Evolutionary conservation across 2,113 vertebrate species (phyloP).

Genomic region (Struthio camelus): DNA sequence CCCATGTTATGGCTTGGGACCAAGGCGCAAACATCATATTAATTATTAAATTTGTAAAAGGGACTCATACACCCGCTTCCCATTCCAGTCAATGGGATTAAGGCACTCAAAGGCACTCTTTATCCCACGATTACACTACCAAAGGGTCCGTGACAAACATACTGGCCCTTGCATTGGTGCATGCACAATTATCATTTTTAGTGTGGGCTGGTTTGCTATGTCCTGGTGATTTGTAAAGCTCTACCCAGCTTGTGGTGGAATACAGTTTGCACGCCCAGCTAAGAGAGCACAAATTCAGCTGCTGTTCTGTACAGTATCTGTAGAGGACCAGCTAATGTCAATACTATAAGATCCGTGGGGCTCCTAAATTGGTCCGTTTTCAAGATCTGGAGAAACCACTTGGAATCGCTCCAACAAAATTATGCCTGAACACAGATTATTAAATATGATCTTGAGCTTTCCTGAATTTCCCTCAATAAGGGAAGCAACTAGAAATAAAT

Average conservation of each 20-base stretch:
- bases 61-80: background rate
- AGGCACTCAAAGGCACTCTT: background rate
- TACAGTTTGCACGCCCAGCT: background rate
- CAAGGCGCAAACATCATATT: background rate
- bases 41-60: background rate
- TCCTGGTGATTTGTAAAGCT: background rate
- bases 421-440: background rate
- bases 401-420: background rate
- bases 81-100: background rate
- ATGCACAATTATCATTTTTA: background rate
- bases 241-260: background rate
- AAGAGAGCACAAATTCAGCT: background rate
- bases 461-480: background rate
- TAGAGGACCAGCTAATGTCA: background rate
- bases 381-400: background rate
- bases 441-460: background rate
- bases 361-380: background rate
- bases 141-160: background rate
- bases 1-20: no score
- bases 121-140: background rate
- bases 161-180: background rate
- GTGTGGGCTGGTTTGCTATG: background rate
- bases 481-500: background rate
- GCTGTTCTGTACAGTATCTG: background rate
- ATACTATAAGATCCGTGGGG: background rate